Conservation (phyloP, 2,113 vertebrate genomes). For the Ochotona princeps region DNA sequence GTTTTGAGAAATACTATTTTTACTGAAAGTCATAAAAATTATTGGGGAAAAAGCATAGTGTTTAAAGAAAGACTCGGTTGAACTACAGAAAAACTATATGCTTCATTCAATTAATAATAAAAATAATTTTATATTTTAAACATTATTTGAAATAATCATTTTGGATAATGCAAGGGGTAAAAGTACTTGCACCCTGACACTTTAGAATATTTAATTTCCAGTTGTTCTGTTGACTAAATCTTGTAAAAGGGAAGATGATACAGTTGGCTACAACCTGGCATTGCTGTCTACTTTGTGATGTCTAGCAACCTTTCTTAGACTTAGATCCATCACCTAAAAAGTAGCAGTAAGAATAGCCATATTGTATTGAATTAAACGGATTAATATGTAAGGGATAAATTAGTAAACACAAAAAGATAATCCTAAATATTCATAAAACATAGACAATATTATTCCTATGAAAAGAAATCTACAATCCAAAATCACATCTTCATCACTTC, state of each 20-base stretch:
- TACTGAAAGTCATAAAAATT: neutral
- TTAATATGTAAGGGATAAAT: neutral
- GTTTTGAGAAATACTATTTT: neutral
- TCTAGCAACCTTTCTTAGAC: neutral
- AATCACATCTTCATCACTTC: neutral
- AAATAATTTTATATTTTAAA: neutral
- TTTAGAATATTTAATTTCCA: neutral
- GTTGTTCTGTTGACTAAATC: neutral
- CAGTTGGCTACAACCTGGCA: neutral
- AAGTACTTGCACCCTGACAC: neutral
- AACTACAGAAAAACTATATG: neutral
- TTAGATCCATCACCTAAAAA: neutral
- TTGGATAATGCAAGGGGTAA: neutral
- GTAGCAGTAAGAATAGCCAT: neutral
- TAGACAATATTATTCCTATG: neutral
- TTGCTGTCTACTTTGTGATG: neutral
- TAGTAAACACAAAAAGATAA: neutral
- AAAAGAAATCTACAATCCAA: neutral
- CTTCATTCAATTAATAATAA: neutral
- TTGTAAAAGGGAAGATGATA: neutral
- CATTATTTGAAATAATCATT: neutral
- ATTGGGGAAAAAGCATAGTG: neutral
- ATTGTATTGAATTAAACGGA: neutral
- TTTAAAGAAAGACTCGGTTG: neutral
- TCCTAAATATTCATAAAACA: no score